These are phyloP conservation scores for Formica selysi DNA, from an alignment of 1,140 invertebrate genomes.

Conservation along the genomic window DNA sequence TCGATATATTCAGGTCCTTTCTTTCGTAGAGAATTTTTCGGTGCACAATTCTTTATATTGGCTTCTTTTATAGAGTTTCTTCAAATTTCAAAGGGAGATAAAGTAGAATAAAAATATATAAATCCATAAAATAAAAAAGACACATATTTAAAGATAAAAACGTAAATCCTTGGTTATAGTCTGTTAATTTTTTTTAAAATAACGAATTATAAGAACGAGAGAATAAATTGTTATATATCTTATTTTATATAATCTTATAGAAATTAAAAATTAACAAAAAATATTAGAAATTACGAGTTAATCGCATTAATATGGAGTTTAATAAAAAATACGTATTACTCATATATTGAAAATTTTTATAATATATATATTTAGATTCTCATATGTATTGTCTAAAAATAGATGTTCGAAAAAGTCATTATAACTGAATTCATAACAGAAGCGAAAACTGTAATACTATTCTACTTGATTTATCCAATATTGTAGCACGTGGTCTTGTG, in stretches of 20 bases:
- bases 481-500: slow-evolving; percentile 57
- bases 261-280: neutral
- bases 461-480: neutral
- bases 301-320: neutral
- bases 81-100: neutral
- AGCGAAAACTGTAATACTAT: neutral
- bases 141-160: neutral
- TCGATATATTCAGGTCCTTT: neutral
- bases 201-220: no score
- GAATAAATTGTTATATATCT: no score
- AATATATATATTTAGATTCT: neutral
- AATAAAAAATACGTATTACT: neutral
- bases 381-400: neutral
- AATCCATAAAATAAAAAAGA: neutral
- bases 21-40: neutral
- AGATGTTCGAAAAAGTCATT: neutral
- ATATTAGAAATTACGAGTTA: neutral
- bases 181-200: no score
- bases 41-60: neutral
- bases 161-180: no score
- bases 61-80: neutral
- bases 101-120: neutral
- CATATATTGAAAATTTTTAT: slow-evolving; percentile 2
- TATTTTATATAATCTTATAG: no score
- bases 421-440: slow-evolving; percentile 19